Base-by-base conservation (phyloP, 2,113 vertebrate species). In the Theristicus caerulescens region DNA sequence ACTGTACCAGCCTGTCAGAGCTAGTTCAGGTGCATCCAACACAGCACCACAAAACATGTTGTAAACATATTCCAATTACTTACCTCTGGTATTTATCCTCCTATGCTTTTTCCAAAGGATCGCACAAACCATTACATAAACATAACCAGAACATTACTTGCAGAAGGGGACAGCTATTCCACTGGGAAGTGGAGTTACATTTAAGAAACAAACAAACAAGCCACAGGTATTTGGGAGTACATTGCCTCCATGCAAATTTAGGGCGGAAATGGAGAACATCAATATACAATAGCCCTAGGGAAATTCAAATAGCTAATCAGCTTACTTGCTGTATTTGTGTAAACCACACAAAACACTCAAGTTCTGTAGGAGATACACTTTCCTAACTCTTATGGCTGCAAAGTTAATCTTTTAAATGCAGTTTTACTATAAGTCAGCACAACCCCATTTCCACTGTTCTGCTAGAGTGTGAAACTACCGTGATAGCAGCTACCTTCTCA, bases 201-300 rank as follows among this genome's bases (percentile, higher is more conserved):
- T 88, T 85, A 88, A 65, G 58, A 95, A 90, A 85, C 52, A 86
- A 93, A 88, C 46, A 88, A 88, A 46, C 31, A 72, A 95, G 49
- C 49, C 66, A 72, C 49, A 84, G 62, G 61, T 65, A 87, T 46
- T 71, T 85, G n/a, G 16, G 22, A 80, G 15, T 54, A 80, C 46
- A 42, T 25, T 76, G 46, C 57, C 22, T 80, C 66, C 29, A 24
- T n/a, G 65, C 57, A 96, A 85, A 82, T 44, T 18, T 25, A 69
- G 66, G 25, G 73, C 7, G 3, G 66, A 86, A 95, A 81, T 59
- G 2, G 80, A 61, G 72, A 89, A 76, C 18, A 58, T 65, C 46
- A 27, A 73, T 66, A 47, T 59, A 74, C 25, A 93, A 31, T 19
- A 80, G 70, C 72, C 36, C 19, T 14, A 76, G 58, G 58, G 89